Evolutionary conservation across 2,888 invertebrate genomes (phyloP).

Genomic region (Eupithecia subfuscata): DNA sequence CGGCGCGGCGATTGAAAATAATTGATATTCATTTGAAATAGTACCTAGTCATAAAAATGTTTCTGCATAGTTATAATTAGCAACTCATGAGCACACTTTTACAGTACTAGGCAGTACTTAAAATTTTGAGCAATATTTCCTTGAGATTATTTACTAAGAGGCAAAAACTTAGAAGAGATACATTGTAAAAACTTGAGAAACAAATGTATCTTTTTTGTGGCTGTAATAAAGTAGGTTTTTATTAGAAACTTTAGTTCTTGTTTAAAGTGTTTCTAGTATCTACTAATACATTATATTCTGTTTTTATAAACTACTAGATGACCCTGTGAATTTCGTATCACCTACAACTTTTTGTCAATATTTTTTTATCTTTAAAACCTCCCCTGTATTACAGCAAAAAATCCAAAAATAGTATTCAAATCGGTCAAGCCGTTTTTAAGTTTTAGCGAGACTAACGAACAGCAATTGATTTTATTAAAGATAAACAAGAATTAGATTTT

Average conservation of each 20-base stretch:
- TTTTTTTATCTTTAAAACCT: neutral
- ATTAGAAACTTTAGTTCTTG: neutral
- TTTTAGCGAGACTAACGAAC: neutral
- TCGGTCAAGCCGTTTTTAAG: neutral
- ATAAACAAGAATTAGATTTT: neutral
- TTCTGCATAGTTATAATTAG: too few species aligned
- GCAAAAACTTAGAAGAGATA: neutral
- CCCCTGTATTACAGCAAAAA: too few species aligned
- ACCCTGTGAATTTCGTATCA: neutral
- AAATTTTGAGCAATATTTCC: neutral
- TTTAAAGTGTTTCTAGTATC: neutral
- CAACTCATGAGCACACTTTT: neutral
- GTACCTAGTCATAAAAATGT: neutral
- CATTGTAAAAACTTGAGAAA: neutral
- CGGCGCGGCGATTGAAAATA: neutral
- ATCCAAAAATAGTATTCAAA: neutral
- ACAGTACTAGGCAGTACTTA: neutral
- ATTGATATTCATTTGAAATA: neutral
- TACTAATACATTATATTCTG: neutral
- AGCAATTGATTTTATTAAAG: neutral
- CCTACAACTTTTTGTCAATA: too few species aligned
- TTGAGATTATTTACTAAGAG: neutral
- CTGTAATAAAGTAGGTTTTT: neutral
- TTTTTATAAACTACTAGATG: neutral
- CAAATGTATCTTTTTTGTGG: neutral